phyloP scores from a whole-genome alignment of 2,113 vertebrate species.

The Python bivittatus region DNA sequence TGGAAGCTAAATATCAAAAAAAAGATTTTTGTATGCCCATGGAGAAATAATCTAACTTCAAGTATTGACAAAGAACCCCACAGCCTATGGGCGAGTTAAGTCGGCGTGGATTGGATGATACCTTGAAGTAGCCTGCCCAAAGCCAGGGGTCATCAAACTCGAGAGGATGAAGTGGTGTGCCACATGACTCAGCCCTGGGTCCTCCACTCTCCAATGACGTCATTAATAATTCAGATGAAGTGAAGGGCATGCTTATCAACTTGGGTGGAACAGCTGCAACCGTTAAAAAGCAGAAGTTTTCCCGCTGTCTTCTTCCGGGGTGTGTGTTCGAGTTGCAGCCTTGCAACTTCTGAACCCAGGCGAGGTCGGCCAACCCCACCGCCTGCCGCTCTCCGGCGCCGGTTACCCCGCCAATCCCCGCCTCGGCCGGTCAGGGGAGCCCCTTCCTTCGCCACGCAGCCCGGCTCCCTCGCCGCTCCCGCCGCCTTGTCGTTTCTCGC shows the following conservation, averaged over 20 bases:
- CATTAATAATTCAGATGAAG: neutral
- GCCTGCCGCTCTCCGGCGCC: too few relatives aligned
- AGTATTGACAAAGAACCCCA: neutral
- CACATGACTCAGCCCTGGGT: neutral
- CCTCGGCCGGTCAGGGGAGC: neutral
- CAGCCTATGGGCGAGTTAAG: neutral
- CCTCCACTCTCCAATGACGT: neutral
- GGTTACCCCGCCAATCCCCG: neutral
- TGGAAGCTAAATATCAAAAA: neutral
- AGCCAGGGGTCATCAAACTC: neutral
- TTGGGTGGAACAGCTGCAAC: neutral
- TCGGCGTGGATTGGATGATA: neutral
- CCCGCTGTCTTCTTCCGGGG: neutral
- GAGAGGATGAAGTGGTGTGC: neutral
- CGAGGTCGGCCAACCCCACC: neutral
- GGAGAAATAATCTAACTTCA: neutral
- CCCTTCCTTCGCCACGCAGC: neutral
- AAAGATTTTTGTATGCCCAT: too few relatives aligned
- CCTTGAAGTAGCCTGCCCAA: neutral
- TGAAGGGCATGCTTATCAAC: neutral
- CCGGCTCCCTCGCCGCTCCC: neutral
- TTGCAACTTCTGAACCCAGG: neutral
- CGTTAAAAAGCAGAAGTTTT: neutral
- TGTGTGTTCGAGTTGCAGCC: neutral
- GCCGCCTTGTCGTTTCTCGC: neutral